Base-by-base conservation (phyloP, 2,888 invertebrate genomes). In the Hymenopus coronatus region DNA sequence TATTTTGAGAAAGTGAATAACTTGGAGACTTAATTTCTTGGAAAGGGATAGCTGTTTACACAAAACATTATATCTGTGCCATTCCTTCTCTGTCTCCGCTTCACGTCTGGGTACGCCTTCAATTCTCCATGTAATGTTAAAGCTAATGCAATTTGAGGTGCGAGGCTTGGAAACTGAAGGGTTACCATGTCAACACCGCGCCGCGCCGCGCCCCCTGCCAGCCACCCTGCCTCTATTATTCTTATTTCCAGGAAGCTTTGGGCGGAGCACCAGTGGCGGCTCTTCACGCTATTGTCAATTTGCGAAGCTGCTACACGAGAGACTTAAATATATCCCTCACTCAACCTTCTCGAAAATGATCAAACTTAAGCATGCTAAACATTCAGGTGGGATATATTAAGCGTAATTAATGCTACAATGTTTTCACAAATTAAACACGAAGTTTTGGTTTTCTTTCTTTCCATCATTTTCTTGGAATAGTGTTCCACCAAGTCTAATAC, bases 111-210 rank as follows among this genome's bases (percentile, higher is more conserved):
- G 93, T 93, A 93, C 93, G 92, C 93, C 93, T 92, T 93, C 93
- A 94, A 94, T 94, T 93, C 93, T 92, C 93, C 94, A 93, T 94
- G 93, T 94, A 94, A 94, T 94, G 93, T 93, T 93, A 93, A 93
- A 93, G 93, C 93, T 94, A 94, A 94, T 94, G 93, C 93, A 94
- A 94, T 94, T 94, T 94, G 93, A 93, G 89, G 92, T 86, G 91
- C 90, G 89, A 90, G 90, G 85, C n/a, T 40, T 89, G 90, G 89
- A 90, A 90, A 88, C 89, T 88, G 87, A 89, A 89, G 89, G 89
- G 89, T 89, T 89, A 89, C 88, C 89, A 88, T 90, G 90, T 90
- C 90, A 90, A 90, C 90, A 90, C 89, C 83, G 81, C 70, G 2
- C 28, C 27, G 70, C 20, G n/a, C 33, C 28, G 82, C 81, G 70